These are phyloP conservation scores for Leptinotarsa rubiginosa DNA, from an alignment of 2,888 invertebrate species.

Conservation along the genomic window DNA sequence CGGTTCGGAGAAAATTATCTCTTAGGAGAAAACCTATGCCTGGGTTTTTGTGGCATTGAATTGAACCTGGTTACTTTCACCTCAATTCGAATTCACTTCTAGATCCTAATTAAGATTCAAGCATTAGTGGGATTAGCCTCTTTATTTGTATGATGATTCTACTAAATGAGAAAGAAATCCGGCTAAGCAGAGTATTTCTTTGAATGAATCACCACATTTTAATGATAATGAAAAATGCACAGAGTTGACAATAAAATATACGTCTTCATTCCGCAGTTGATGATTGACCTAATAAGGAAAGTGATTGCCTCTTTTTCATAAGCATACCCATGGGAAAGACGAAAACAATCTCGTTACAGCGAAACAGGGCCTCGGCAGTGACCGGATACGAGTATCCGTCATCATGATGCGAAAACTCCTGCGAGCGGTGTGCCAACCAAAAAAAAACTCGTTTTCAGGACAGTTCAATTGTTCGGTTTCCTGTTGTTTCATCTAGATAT, in stretches of 20 bases:
- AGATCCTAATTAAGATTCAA: no score
- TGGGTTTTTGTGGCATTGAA: no score
- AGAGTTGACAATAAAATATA: background rate
- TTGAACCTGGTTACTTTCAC: no score
- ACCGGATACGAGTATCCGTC: slow-evolving; percentile 51
- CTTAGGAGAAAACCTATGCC: no score
- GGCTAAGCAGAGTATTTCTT: no score
- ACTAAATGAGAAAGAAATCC: no score
- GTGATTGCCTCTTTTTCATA: background rate
- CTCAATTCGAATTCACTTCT: no score
- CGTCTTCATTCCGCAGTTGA: background rate
- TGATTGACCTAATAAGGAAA: background rate
- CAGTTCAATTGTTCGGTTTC: slow-evolving; percentile 35
- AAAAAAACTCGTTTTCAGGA: slow-evolving; percentile 39
- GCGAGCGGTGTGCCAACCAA: slow-evolving; percentile 20
- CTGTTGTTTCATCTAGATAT: slow-evolving; percentile 33
- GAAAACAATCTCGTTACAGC: background rate
- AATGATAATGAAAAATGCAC: no score
- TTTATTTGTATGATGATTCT: no score
- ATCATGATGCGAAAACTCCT: slow-evolving; percentile 29
- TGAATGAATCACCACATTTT: no score
- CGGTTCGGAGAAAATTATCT: no score
- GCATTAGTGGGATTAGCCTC: no score
- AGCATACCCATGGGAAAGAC: slow-evolving; percentile 15
- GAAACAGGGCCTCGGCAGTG: slow-evolving; percentile 32